Evolutionary conservation across 1,140 invertebrate species (phyloP), one percentile per base, ranked within the genome.

Genomic region (Sinonovacula constricta): DNA sequence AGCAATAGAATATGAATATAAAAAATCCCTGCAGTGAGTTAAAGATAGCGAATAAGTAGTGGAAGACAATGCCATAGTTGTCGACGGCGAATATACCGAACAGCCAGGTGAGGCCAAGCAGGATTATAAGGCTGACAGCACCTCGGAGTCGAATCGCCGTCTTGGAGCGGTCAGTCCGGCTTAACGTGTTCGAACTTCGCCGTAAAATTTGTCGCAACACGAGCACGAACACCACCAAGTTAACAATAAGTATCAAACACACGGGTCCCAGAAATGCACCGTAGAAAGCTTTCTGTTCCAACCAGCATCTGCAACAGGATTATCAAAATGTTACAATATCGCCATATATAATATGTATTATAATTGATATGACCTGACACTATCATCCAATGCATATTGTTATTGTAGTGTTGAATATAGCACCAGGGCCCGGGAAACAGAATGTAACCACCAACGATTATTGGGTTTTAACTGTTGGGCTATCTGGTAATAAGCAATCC

Each of bases 91-190:
- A 87, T 26, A 92, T 85, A 30, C 92, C 93, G 62, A 93, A 91
- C 0, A 92, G 83, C 93, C 93, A 93, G 0, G 92, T 92, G 0
- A 93, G 87, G 22, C 93, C 93, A 4, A 93, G 88, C 18, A 93
- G 85, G 5, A 92, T 86, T 84, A 93, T 88, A 4, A 93, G 88
- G 2, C 92, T 91, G 2, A 92, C 82, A 5, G 92, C 90, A 22
- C 92, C 92, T 34, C 91, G 89, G 18, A 93, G 86, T 83, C 92
- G 90, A 12, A 87, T 86, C 5, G 77, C 53, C 1, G 76, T 86
- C 39, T 62, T 82, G 67, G 63, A 77, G 24, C 71, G 69, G 59
- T 88, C 87, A 5, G 80, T 83, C 75, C 86, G 86, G 54, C 79
- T 85, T 1, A 88, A 45, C 18, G 39, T 45, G 28, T 68, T 82